A percentile compares a stretch with the other conserved stretches of the same genome.
Evolutionary conservation across 2,797 vertebrate species (phyloP).

Genomic region (Onychomys leucogaster): DNA sequence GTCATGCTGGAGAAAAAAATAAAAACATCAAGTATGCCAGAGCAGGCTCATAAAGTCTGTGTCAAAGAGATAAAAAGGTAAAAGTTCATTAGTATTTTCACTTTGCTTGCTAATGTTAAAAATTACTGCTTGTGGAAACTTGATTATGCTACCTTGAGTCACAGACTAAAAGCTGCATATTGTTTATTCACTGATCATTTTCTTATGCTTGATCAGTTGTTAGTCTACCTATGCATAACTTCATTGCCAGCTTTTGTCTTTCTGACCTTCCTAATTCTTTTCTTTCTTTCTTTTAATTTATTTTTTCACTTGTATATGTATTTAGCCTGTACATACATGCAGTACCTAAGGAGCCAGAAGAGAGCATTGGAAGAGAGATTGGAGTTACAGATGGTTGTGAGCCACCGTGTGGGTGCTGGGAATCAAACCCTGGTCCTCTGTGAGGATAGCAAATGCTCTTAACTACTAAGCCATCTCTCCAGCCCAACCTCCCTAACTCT

Average conservation of each 20-base stretch:
- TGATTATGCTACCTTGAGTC: neutral
- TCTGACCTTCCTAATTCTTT: neutral
- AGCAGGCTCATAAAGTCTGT: slow-evolving; percentile 95
- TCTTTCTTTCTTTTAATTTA: neutral
- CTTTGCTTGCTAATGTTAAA: neutral
- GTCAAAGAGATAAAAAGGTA: slow-evolving; percentile 96
- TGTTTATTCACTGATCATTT: neutral
- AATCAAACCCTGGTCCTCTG: neutral
- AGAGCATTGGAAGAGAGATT: neutral
- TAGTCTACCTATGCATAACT: neutral
- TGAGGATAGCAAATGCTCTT: neutral
- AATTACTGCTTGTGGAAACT: neutral
- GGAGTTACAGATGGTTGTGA: neutral
- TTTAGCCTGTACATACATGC: neutral
- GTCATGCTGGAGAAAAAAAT: slow-evolving; percentile 94
- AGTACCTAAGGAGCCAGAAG: neutral
- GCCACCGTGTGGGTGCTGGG: neutral
- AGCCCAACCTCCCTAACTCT: neutral
- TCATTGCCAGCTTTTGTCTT: neutral
- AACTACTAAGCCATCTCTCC: neutral
- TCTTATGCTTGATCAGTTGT: neutral
- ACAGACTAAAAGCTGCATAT: neutral
- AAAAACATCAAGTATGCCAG: slow-evolving; percentile 93
- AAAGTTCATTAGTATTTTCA: neutral
- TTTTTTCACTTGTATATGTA: neutral